Conservation (phyloP, 2,797 vertebrate genomes). For the Melanotaenia boesemani region DNA sequence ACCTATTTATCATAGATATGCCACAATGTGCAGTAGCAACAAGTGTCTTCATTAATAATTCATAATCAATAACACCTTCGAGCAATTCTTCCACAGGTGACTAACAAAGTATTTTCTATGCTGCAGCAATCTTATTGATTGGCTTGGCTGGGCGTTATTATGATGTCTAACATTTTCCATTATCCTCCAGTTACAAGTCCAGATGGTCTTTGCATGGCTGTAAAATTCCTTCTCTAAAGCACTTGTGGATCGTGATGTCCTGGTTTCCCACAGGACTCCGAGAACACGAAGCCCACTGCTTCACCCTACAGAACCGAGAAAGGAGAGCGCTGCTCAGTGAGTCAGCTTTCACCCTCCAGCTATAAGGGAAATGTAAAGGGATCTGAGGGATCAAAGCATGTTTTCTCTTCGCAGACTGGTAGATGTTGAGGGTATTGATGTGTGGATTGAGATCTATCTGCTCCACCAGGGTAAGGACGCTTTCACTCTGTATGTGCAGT, state of each 20-base stretch:
- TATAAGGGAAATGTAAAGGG: constrained; percentile 58
- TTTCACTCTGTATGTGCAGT: constrained; percentile 24
- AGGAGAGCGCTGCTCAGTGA: constrained; percentile 48
- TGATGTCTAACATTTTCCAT: constrained; percentile 6
- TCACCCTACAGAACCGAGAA: constrained; percentile 51
- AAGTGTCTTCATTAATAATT: constrained; percentile 39
- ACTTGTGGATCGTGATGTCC: constrained; percentile 27
- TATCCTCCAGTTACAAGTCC: constrained; percentile 21
- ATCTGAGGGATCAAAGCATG: constrained; percentile 67
- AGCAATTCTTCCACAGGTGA: not conserved
- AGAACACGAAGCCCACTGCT: constrained; percentile 43
- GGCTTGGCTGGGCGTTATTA: constrained; percentile 5
- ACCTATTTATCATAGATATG: constrained; percentile 13
- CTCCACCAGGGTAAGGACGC: constrained; percentile 35
- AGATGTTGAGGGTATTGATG: constrained; percentile 62
- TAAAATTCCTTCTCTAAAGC: constrained; percentile 24
- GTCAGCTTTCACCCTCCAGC: constrained; percentile 61
- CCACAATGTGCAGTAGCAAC: constrained; percentile 21
- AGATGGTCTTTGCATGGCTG: constrained; percentile 20
- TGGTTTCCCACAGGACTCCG: constrained; percentile 20
- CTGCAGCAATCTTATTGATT: not conserved
- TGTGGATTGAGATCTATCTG: constrained; percentile 43
- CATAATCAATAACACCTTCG: not conserved
- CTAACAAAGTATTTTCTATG: not conserved
- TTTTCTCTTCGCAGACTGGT: constrained; percentile 51